Evolutionary conservation across 2,113 vertebrate species (phyloP), one percentile per base, ranked within the genome.

Genomic region (Pogona vitticeps): DNA sequence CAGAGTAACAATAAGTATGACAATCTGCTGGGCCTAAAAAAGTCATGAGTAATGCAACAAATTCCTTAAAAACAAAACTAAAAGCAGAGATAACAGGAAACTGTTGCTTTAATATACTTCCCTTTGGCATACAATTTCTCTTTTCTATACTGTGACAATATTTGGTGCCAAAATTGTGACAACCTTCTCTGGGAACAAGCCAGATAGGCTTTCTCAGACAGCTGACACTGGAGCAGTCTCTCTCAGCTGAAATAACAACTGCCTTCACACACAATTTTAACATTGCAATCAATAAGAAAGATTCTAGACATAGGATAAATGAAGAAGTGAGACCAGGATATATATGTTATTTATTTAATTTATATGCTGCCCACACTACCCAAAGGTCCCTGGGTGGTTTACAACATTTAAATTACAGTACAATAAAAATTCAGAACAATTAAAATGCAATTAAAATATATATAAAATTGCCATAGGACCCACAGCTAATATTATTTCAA

Each of bases 231-330:
- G 38, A 52, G 65, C 65, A 3, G 71, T 65, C 76, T 78, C 46
- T 38, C 76, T 46, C 76, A 88, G 82, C 82, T 88, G 82, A 83
- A 88, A 88, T 73, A 88, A 88, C 76, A 88, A 79, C 67, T 28
- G 75, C 76, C 67, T 79, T 38, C 52, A 73, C 28, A n/a, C 76
- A 79, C 84, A 79, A 78, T 67, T 33, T 79, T 80, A 82, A 84
- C 79, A 56, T 31, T 65, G 36, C 67, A 65, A 67, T 65, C 67
- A 36, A 72, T 46, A 36, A 63, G 56, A 63, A 59, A 63, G 76
- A 71, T 52, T 17, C 56, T 31, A 59, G 71, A 82, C 33, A 20
- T n/a, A 56, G 58, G 70, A 67, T 68, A 79, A 88, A 88, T 38
- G 76, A 65, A 58, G 38, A 42, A n/a, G 18, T 36, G 3, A 33